Conservation (phyloP, 2,113 vertebrate genomes). For the Peromyscus californicus region DNA sequence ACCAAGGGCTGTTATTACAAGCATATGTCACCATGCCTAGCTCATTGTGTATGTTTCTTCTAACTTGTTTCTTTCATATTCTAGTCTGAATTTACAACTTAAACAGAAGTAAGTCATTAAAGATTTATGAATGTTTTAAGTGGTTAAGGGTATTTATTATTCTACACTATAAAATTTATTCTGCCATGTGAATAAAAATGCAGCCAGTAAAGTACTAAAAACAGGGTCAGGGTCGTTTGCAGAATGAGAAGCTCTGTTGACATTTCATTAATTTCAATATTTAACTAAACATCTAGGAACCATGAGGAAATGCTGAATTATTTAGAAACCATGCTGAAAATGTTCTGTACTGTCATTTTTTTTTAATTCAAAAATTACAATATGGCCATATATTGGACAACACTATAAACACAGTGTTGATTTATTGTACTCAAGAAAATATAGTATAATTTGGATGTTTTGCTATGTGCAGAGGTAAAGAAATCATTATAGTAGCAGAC, state of each 20-base stretch:
- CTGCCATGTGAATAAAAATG: neutral
- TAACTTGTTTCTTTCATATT: neutral
- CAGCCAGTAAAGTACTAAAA: neutral
- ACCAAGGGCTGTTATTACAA: neutral
- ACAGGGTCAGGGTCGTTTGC: neutral
- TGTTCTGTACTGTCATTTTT: neutral
- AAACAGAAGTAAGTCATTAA: neutral
- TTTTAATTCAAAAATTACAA: constrained; percentile 1
- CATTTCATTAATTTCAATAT: constrained; percentile 19
- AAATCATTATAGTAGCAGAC: neutral
- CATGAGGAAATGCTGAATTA: neutral
- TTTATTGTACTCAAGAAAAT: neutral
- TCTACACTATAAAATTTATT: neutral
- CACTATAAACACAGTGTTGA: neutral
- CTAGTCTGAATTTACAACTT: neutral
- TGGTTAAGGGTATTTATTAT: neutral
- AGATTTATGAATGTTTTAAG: neutral
- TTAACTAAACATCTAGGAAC: constrained; percentile 2
- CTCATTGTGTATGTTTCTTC: neutral
- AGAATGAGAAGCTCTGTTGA: neutral
- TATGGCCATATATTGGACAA: neutral
- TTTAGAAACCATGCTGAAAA: constrained; percentile 8
- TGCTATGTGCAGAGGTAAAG: neutral
- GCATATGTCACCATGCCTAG: no score
- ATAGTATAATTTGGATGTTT: neutral